Evolutionary conservation across 1,140 invertebrate genomes (phyloP).

Genomic region (Aphaenogaster ashmeadi): DNA sequence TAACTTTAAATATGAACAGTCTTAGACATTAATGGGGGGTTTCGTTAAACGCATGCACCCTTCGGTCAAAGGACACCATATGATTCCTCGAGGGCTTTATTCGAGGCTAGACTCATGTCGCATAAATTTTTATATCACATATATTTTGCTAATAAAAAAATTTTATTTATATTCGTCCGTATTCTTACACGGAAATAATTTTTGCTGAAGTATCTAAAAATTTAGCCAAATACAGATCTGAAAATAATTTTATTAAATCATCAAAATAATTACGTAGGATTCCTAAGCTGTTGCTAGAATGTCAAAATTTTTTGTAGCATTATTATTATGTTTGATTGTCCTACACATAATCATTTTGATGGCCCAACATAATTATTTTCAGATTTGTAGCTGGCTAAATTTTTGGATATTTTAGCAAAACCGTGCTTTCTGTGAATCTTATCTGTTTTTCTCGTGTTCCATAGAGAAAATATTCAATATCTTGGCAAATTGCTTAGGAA

Average conservation of each 20-base stretch:
- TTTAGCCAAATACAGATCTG: too few species aligned
- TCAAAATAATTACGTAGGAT: too few species aligned
- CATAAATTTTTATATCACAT: neutral
- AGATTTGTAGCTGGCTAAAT: too few species aligned
- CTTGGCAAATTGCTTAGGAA: neutral
- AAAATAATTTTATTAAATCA: too few species aligned
- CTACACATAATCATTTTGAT: too few species aligned
- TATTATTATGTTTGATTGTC: too few species aligned
- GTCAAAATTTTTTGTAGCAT: too few species aligned
- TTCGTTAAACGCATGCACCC: conserved; percentile 49
- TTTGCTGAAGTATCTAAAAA: too few species aligned
- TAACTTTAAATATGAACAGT: conserved; percentile 43
- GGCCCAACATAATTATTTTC: too few species aligned
- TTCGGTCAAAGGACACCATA: conserved; percentile 11
- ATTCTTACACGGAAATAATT: too few species aligned
- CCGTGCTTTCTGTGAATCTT: neutral
- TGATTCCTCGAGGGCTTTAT: conserved; percentile 1
- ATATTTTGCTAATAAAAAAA: neutral
- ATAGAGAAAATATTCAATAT: neutral
- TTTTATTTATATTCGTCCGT: neutral
- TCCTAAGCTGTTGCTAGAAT: too few species aligned
- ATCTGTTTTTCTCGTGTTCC: neutral
- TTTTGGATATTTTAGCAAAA: too few species aligned
- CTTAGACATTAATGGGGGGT: neutral
- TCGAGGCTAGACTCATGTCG: neutral